Evolutionary conservation across 2,888 invertebrate genomes (phyloP).

Genomic region (Xanthorhoe designata): DNA sequence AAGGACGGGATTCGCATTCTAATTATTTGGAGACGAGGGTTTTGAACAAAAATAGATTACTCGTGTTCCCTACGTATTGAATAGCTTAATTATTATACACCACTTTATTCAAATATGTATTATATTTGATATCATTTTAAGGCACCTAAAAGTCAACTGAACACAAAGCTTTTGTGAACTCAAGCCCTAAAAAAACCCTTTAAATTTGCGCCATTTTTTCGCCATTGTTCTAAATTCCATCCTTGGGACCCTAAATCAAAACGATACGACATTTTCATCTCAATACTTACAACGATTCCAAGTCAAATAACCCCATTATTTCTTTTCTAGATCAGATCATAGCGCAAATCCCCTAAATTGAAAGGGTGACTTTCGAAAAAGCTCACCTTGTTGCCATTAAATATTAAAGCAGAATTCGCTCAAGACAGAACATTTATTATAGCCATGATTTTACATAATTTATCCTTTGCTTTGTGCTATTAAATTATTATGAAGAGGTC

Average conservation of each 20-base stretch:
- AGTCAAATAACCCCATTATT: conserved; percentile 19
- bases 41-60: conserved; percentile 11
- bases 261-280: background rate
- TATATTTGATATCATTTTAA: too few species aligned
- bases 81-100: too few species aligned
- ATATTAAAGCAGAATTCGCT: conserved; percentile 24
- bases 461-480: background rate
- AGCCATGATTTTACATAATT: conserved; percentile 6
- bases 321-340: conserved; percentile 26
- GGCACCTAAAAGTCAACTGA: too few species aligned
- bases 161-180: background rate
- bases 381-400: conserved; percentile 34
- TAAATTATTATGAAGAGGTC: background rate
- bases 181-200: background rate
- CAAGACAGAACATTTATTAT: conserved; percentile 26
- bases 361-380: conserved; percentile 42
- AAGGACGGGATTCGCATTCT: conserved; percentile 51
- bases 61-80: conserved; percentile 8
- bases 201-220: background rate
- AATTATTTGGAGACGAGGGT: conserved; percentile 38
- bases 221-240: background rate
- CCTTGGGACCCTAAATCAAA: too few species aligned
- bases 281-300: background rate
- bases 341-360: conserved; percentile 39
- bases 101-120: too few species aligned